Percentiles rank a stretch among this genome's conserved stretches.
These are phyloP conservation scores for Tautogolabrus adspersus DNA, from an alignment of 2,113 vertebrate genomes.

Conservation along the genomic window DNA sequence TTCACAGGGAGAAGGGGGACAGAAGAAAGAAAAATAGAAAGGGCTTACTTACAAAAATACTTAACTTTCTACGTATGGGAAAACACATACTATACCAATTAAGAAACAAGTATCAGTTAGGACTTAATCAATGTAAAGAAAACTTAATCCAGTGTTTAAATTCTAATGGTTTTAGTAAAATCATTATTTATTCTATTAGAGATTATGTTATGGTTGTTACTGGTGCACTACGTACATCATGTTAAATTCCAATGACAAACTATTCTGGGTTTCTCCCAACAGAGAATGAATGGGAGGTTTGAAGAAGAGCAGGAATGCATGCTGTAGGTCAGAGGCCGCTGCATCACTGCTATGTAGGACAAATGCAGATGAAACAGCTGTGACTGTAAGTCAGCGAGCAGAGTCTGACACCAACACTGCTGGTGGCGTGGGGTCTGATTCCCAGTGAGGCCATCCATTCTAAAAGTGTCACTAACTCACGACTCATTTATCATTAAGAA, in stretches of 20 bases:
- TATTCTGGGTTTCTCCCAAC: constrained; percentile 86
- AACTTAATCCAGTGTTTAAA: constrained; percentile 81
- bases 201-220: constrained; percentile 66
- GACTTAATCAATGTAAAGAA: constrained; percentile 78
- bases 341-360: constrained; percentile 65
- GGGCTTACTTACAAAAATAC: constrained; percentile 95
- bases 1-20: constrained; percentile 89
- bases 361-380: constrained; percentile 68
- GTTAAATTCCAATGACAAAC: constrained; percentile 97
- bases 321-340: constrained; percentile 63
- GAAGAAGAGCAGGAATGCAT: constrained; percentile 20
- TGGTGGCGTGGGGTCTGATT: constrained; percentile 59
- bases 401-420: constrained; percentile 51
- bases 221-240: constrained; percentile 76
- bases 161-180: constrained; percentile 65
- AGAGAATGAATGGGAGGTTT: constrained; percentile 67
- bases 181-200: constrained; percentile 54
- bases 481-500: constrained; percentile 36
- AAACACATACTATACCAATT: constrained; percentile 91
- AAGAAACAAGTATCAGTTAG: constrained; percentile 74
- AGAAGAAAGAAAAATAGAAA: constrained; percentile 86
- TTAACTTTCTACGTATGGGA: constrained; percentile 90
- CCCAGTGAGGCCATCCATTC: constrained; percentile 53
- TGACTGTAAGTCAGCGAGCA: constrained; percentile 51
- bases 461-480: constrained; percentile 46